Conservation (phyloP, 2,888 invertebrate genomes). For the Anthoptus insignis region DNA sequence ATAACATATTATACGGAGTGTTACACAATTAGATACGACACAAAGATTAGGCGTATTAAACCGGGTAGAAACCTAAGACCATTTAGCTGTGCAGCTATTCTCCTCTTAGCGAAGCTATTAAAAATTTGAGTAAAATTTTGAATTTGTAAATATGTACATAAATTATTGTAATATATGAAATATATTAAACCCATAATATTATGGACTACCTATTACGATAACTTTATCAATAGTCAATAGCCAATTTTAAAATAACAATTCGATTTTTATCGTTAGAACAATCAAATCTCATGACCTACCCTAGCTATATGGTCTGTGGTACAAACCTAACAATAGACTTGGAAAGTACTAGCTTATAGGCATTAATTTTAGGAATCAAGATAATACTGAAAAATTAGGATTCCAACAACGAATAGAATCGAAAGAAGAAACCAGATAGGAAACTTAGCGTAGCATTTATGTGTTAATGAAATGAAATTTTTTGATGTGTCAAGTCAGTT, state of each 20-base stretch:
- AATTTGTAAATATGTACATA: too few species aligned
- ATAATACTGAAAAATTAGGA: slow-evolving; percentile 3
- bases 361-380: not conserved
- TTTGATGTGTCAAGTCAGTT: not conserved
- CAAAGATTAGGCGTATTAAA: slow-evolving; percentile 10
- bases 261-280: too few species aligned
- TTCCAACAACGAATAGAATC: slow-evolving; percentile 7
- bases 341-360: slow-evolving; percentile 18
- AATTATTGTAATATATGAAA: too few species aligned
- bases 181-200: too few species aligned
- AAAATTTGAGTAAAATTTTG: too few species aligned
- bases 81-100: too few species aligned
- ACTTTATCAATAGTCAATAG: too few species aligned
- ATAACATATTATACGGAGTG: not conserved
- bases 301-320: slow-evolving; percentile 3
- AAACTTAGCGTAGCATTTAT: not conserved
- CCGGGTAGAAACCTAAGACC: slow-evolving; percentile 1
- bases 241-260: not conserved
- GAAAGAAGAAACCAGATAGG: slow-evolving; percentile 8
- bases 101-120: too few species aligned
- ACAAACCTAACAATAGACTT: not conserved
- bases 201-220: too few species aligned
- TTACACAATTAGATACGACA: slow-evolving; percentile 17
- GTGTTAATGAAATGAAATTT: slow-evolving; percentile 1
- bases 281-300: too few species aligned